Conservation (phyloP, 2,888 invertebrate species). For the Caenorhabditis parvicauda region DNA sequence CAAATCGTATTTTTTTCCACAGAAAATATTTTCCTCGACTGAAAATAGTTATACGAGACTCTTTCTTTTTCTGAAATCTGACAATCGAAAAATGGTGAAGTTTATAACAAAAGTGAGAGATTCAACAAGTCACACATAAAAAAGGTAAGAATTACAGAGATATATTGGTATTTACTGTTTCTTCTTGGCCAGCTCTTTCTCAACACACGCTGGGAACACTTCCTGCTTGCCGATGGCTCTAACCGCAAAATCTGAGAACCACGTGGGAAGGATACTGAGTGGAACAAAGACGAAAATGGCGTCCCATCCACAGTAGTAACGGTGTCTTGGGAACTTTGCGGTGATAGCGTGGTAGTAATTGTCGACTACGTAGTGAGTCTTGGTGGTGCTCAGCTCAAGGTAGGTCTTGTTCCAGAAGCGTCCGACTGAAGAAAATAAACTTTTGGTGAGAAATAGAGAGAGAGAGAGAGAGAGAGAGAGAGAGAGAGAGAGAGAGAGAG, state of each 20-base stretch:
- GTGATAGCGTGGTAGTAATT: constrained; percentile 57
- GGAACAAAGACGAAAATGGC: constrained; percentile 51
- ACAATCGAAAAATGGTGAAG: too few species aligned
- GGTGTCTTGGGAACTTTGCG: constrained; percentile 42
- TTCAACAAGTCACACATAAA: too few species aligned
- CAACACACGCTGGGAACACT: constrained; percentile 26
- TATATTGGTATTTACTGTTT: too few species aligned
- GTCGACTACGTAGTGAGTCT: constrained; percentile 50
- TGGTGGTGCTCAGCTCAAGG: constrained; percentile 36
- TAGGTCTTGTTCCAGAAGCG: constrained; percentile 42
- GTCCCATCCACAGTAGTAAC: constrained; percentile 53
- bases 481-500: not conserved
- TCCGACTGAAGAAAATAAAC: constrained; percentile 28
- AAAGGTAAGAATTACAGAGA: too few species aligned
- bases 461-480: too few species aligned
- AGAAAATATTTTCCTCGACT: too few species aligned
- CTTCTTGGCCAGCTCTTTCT: constrained; percentile 13
- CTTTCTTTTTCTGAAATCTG: too few species aligned
- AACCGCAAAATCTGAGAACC: constrained; percentile 36
- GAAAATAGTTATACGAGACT: too few species aligned
- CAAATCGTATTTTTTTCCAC: too few species aligned
- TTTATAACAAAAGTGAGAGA: too few species aligned
- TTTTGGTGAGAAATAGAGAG: too few species aligned
- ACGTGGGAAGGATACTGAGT: constrained; percentile 43
- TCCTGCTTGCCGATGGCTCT: constrained; percentile 33